A percentile compares a stretch with the other conserved stretches of the same genome.
phyloP scores from a whole-genome alignment of 2,797 vertebrate genomes.

The Sparidentex hasta region DNA sequence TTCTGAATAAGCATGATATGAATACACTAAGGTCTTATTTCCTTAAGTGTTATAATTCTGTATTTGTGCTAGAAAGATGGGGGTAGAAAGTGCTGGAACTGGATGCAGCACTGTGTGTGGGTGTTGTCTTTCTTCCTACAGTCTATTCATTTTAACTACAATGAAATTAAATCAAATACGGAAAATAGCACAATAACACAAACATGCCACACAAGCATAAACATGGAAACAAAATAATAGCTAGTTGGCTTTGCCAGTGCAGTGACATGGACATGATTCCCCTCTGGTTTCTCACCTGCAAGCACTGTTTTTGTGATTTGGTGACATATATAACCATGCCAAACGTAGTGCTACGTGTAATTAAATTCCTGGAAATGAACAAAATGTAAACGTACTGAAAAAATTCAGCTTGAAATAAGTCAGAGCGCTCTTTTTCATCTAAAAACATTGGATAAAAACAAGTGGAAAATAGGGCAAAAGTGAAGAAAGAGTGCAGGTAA shows the following conservation, averaged over 20 bases:
- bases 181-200: not conserved
- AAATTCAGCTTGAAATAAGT: not conserved
- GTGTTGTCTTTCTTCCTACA: not conserved
- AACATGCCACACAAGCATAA: not conserved
- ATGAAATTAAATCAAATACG: not conserved
- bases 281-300: not conserved
- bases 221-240: not conserved
- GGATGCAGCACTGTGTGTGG: not conserved
- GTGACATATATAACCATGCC: not conserved
- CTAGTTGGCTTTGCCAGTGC: slow-evolving; percentile 1
- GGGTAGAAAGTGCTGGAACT: not conserved
- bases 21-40: not conserved
- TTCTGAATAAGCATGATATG: not conserved
- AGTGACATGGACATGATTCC: not conserved
- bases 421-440: not conserved
- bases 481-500: not conserved
- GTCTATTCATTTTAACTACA: slow-evolving; percentile 13
- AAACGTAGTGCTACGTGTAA: not conserved
- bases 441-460: not conserved
- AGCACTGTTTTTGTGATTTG: not conserved
- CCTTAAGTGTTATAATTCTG: not conserved
- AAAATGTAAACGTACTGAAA: not conserved
- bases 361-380: not conserved
- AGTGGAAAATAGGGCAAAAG: not conserved
- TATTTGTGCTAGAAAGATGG: slow-evolving; percentile 8